Evolutionary conservation across 2,888 invertebrate species (phyloP), one percentile per base, ranked within the genome.

Genomic region (Opisthograptis luteolata): DNA sequence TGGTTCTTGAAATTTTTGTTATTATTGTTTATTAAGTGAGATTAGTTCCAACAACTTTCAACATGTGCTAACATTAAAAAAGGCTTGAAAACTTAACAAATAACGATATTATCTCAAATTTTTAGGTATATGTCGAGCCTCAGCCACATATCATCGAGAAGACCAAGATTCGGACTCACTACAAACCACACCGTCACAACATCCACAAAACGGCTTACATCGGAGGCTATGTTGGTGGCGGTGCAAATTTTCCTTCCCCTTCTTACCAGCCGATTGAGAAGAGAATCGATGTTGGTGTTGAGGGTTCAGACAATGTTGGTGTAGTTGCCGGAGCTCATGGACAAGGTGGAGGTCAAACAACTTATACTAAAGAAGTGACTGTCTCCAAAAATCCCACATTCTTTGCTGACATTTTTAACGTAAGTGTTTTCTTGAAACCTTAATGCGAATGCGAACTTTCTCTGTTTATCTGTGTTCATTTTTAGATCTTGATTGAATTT

Each of bases 341-440:
- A n/a, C 35, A 27, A 0, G 55, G 47, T 4, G 43, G 68, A 9
- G 75, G 71, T 2, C 69, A 74, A 27, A 68, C 74, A 20, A 70
- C 76, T 1, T 80, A 69, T 58, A 83, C 62, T 24, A 84, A 80
- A 58, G 75, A 74, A 67, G 73, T 81, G 1, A 73, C 77, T 1
- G 60, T 73, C 19, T 76, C 80, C 41, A 78, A 69, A 30, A 86
- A 81, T 44, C 86, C 88, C 0, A 79, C 84, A n/a, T 86, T 93
- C 45, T 92, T 93, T 62, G 87, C 91, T 30, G 93, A 93, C 64
- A 92, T 94, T 50, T 93, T 94, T 58, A 93, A 93, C 70, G 94
- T 94, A 73, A 91, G 92, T 87, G 28, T 0, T 13, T 13, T 3
- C 13, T 3, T 28, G 2, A 6, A 2, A 13, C 13, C 6, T 2